Evolutionary conservation across 2,113 vertebrate species (phyloP), one percentile per base, ranked within the genome.

Genomic region (Barnardius zonarius): DNA sequence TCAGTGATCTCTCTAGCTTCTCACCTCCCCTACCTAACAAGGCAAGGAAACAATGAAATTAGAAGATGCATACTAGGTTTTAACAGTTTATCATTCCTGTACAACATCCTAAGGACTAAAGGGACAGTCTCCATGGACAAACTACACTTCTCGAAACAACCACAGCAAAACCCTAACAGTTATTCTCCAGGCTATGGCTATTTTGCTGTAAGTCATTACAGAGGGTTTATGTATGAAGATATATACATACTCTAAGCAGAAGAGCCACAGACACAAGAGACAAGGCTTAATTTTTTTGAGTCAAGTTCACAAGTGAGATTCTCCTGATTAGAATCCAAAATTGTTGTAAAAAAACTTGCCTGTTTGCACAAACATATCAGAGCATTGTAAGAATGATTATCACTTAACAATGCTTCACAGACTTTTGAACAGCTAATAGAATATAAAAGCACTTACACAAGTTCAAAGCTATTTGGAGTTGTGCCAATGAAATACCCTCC

Each of bases 401-500:
- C 31, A 33, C 44, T 73, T 66, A 64, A 77, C 23, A 61, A 46
- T 6, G 10, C 19, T 84, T 59, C n/a, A 66, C 24, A 69, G 43
- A 46, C 17, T 92, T 92, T 66, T 64, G 19, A 16, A 94, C 81
- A 23, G 39, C 10, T 20, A 78, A 78, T 1, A 84, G 23, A 87
- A 93, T 46, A 68, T 35, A 75, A 69, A 88, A 95, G 66, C 57
- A 97, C 98, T 98, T 98, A 99, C 99, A 99, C 98, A 20, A 99
- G 97, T 95, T 99, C 99, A 74, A 98, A 99, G 93, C 99, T 98
- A 64, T 99, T 98, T 39, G 99, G 99, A 19, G 99, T 99, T 6
- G 99, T 99, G n/a, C 99, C 99, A 70, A 99, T 99, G 95, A 99
- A 99, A 98, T 98, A 99, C 6, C 99, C 99, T 49, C 99, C 99